Evolutionary conservation across 2,113 vertebrate genomes (phyloP).

Genomic region (Oophaga pumilio): DNA sequence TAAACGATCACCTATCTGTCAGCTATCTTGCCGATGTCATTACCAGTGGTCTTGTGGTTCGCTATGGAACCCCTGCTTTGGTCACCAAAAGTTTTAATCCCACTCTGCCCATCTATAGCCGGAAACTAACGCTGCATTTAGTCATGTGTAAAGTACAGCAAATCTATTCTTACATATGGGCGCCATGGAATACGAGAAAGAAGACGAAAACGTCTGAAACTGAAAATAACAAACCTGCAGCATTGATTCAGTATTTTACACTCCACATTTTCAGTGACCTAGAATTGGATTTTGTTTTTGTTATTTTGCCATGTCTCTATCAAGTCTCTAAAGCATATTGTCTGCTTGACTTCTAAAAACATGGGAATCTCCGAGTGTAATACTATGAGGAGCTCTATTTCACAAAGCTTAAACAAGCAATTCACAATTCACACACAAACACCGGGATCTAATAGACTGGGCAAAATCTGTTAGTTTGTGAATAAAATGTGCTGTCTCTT

Average conservation of each 20-base stretch:
- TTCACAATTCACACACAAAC: conserved; percentile 21
- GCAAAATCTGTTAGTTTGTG: conserved; percentile 18
- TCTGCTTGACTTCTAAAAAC: conserved; percentile 28
- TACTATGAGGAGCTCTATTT: conserved; percentile 4
- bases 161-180: no score
- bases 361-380: neutral
- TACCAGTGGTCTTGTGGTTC: no score
- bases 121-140: no score
- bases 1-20: no score
- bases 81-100: no score
- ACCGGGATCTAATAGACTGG: conserved; percentile 34
- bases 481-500: conserved; percentile 27
- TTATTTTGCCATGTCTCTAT: neutral
- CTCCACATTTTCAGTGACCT: neutral
- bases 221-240: neutral
- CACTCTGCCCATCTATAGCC: no score
- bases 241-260: neutral
- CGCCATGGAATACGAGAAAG: no score
- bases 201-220: no score
- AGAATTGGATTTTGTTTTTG: neutral
- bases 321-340: neutral
- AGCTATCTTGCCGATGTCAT: no score
- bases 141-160: no score
- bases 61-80: no score
- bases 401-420: conserved; percentile 26